Conservation (phyloP, 2,113 vertebrate species). For the Neotragus pygmaeus region DNA sequence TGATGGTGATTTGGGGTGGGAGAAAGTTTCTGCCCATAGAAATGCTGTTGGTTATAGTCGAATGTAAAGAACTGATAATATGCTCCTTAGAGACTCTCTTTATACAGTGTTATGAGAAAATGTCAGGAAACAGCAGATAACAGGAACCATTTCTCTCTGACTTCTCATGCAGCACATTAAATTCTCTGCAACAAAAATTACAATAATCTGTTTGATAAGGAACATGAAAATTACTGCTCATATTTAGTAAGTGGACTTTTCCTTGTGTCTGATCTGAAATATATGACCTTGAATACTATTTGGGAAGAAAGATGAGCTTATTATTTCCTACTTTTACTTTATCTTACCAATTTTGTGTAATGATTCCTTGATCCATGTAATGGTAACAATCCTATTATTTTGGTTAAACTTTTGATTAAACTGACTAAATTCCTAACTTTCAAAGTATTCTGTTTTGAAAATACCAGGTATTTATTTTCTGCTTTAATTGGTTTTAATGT, state of each 20-base stretch:
- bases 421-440: neutral
- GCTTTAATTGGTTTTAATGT: neutral
- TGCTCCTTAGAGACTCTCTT: constrained; percentile 15
- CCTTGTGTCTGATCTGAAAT: neutral
- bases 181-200: neutral
- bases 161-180: neutral
- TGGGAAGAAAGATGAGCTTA: neutral
- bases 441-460: neutral
- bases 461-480: neutral
- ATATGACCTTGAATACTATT: neutral
- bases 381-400: neutral
- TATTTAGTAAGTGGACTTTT: constrained; percentile 8
- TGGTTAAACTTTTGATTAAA: neutral
- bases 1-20: neutral
- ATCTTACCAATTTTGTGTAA: neutral
- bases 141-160: neutral
- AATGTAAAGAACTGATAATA: constrained; percentile 33
- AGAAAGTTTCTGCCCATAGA: constrained; percentile 54
- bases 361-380: neutral
- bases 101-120: neutral
- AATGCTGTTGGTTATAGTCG: constrained; percentile 51
- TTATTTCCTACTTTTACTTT: neutral
- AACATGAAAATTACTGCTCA: neutral
- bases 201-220: neutral
- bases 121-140: neutral